phyloP scores from a whole-genome alignment of 2,113 vertebrate species.

The Xenopus laevis region DNA sequence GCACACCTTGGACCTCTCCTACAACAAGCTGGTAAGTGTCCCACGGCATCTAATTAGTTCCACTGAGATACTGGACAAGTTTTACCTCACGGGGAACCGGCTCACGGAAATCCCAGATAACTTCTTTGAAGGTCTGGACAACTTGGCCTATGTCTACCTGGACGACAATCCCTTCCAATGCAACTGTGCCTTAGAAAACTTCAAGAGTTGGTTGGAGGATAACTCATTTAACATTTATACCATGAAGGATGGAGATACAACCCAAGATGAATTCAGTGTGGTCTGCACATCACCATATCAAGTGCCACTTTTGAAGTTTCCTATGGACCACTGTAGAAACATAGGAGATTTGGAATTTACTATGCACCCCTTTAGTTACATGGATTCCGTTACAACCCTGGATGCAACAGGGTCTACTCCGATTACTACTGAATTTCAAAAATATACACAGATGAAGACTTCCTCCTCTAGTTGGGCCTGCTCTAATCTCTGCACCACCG shows the following conservation, averaged over 20 bases:
- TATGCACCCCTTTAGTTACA: no score
- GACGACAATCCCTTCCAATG: constrained; percentile 54
- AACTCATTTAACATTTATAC: constrained; percentile 33
- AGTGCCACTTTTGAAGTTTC: not conserved
- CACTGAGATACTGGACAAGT: constrained; percentile 17
- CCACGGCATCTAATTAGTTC: constrained; percentile 33
- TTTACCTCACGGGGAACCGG: constrained; percentile 47
- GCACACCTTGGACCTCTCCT: constrained; percentile 8
- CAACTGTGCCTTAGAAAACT: constrained; percentile 48
- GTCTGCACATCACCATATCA: not conserved
- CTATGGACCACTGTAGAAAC: not conserved
- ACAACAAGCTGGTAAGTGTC: constrained; percentile 45
- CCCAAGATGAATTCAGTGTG: constrained; percentile 37
- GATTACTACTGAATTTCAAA: no score
- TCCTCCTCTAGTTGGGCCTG: no score
- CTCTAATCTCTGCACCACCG: constrained; percentile 13
- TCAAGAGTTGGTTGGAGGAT: constrained; percentile 46
- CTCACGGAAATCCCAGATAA: constrained; percentile 32
- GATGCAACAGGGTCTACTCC: no score
- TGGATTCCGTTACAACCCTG: no score
- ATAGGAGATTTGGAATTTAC: no score
- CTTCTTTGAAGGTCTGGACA: constrained; percentile 40
- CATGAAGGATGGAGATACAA: constrained; percentile 24
- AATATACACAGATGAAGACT: no score
- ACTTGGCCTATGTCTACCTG: constrained; percentile 47